A percentile compares a stretch with the other conserved stretches of the same genome.
Conservation (phyloP, 2,797 vertebrate species). For the Decapterus maruadsi region DNA sequence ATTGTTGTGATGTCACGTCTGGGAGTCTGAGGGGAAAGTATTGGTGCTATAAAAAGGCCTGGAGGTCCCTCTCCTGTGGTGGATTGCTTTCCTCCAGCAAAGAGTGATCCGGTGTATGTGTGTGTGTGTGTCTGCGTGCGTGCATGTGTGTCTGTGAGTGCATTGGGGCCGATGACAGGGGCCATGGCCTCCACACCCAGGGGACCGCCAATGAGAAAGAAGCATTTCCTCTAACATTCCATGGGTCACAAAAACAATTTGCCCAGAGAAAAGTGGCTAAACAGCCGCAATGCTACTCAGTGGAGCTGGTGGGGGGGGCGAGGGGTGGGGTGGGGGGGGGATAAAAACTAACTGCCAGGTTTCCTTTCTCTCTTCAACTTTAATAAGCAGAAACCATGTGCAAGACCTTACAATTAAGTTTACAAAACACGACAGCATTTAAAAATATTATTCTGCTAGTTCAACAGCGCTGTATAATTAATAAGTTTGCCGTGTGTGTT, state of each 20-base stretch:
- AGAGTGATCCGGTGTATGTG: conserved; percentile 68
- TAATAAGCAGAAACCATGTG: conserved; percentile 36
- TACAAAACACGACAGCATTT: conserved; percentile 54
- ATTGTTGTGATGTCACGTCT: conserved; percentile 87
- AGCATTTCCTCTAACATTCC: conserved; percentile 89
- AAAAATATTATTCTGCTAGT: conserved; percentile 60
- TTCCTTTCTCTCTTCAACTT: conserved; percentile 46
- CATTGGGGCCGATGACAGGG: conserved; percentile 85
- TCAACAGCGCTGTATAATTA: conserved; percentile 71
- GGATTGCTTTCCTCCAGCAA: conserved; percentile 85
- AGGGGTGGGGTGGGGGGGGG: too few species aligned
- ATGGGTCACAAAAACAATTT: conserved; percentile 89
- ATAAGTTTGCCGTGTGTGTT: conserved; percentile 76
- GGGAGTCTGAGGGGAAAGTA: conserved; percentile 72
- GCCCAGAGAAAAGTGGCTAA: conserved; percentile 86
- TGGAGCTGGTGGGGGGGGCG: conserved; percentile 37
- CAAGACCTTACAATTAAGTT: conserved; percentile 55
- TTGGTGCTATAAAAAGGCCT: conserved; percentile 83
- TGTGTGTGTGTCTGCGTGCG: conserved; percentile 14
- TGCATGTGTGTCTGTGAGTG: conserved; percentile 59
- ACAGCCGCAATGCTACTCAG: conserved; percentile 74
- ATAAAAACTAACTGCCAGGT: conserved; percentile 34
- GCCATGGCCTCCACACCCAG: conserved; percentile 85
- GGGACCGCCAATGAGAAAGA: conserved; percentile 89
- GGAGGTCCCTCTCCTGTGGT: conserved; percentile 82